Conservation (phyloP, 2,797 vertebrate species). For the Discoglossus pictus region DNA sequence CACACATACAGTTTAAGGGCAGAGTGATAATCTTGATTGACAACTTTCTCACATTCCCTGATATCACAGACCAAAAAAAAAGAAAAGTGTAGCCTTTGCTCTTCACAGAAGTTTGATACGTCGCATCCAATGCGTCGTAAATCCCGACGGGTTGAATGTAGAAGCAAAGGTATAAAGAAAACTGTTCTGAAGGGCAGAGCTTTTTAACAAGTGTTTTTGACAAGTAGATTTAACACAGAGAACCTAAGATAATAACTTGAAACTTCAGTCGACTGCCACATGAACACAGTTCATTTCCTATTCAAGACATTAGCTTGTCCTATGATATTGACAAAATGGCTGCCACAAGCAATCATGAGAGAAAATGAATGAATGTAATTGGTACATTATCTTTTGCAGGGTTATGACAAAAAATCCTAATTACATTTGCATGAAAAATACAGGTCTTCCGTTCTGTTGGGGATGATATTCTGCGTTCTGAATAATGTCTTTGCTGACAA, state of each 20-base stretch:
- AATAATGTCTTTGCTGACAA: conserved; percentile 30
- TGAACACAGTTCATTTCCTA: conserved; percentile 34
- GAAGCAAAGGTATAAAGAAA: not conserved
- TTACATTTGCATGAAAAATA: conserved; percentile 47
- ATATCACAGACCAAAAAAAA: conserved; percentile 13
- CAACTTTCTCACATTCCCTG: not conserved
- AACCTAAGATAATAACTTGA: not conserved
- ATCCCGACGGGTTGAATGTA: not conserved
- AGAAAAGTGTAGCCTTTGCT: not conserved
- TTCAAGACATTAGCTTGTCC: conserved; percentile 23
- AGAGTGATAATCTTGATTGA: conserved; percentile 10
- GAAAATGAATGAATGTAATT: conserved; percentile 39
- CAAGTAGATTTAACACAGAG: not conserved
- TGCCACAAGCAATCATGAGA: conserved; percentile 4
- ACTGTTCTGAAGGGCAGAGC: not conserved
- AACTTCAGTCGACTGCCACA: conserved; percentile 15
- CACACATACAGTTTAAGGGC: not conserved
- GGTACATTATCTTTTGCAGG: conserved; percentile 29
- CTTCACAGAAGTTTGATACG: not conserved
- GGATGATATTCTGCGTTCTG: conserved; percentile 10
- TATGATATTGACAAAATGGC: conserved; percentile 37
- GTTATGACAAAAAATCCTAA: conserved; percentile 46
- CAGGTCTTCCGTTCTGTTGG: conserved; percentile 15
- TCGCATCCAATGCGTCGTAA: not conserved
- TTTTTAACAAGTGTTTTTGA: not conserved